Conservation (phyloP, 2,113 vertebrate species). For the Mormoops blainvillei region DNA sequence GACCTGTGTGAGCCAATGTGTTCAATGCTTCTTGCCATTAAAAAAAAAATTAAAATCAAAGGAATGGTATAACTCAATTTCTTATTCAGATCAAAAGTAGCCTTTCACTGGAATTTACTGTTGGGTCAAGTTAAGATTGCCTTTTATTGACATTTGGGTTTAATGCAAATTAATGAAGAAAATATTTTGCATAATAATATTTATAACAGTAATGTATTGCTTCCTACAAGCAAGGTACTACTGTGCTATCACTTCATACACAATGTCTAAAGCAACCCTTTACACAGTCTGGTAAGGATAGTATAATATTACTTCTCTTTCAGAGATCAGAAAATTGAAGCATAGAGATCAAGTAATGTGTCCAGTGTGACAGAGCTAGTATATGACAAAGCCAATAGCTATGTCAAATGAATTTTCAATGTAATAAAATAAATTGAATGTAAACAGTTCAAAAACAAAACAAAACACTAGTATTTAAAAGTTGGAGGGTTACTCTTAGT, state of each 20-base stretch:
- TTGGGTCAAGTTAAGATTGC: background rate
- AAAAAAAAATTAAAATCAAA: background rate
- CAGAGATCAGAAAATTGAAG: background rate
- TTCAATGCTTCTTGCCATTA: background rate
- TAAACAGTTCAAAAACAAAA: background rate
- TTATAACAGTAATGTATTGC: background rate
- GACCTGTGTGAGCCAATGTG: background rate
- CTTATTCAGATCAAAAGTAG: background rate
- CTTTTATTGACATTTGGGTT: background rate
- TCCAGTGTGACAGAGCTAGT: background rate
- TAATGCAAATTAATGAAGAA: conserved; percentile 1
- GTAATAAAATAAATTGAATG: background rate
- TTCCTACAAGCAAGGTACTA: background rate
- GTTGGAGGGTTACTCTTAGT: background rate
- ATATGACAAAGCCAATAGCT: background rate
- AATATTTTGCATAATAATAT: background rate
- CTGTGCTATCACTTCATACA: background rate
- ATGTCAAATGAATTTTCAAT: background rate
- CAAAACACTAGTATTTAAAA: background rate
- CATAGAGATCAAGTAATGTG: background rate
- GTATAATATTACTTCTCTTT: background rate
- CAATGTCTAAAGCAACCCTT: background rate
- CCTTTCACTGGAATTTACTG: background rate
- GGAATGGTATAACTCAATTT: background rate
- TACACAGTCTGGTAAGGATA: background rate